Evolutionary conservation across 92 coral and sea anemone species (phyloP).

Genomic region (Parazoanthus swiftii): DNA sequence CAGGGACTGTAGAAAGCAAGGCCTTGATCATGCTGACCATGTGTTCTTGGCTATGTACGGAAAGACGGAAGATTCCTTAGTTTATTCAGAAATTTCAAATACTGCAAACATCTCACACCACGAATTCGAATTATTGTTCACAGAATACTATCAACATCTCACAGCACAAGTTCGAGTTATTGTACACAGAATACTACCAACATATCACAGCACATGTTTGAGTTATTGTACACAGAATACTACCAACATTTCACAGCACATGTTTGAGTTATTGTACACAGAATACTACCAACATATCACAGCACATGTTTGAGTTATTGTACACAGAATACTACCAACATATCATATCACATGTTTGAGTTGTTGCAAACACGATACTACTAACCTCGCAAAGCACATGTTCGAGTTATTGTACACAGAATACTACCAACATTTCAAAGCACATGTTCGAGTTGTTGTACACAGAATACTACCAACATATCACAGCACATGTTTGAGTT

Average conservation of each 20-base stretch:
- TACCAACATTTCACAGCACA: constrained; percentile 51
- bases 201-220: constrained; percentile 42
- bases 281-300: constrained; percentile 34
- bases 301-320: constrained; percentile 46
- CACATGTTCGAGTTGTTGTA: too few species aligned
- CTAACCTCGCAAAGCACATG: constrained; percentile 55
- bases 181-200: constrained; percentile 25
- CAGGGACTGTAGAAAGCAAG: constrained; percentile 45
- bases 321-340: constrained; percentile 20
- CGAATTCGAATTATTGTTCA: constrained; percentile 42
- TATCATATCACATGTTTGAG: constrained; percentile 45
- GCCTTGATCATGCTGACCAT: constrained; percentile 39
- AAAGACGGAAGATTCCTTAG: background rate
- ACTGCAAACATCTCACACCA: constrained; percentile 51
- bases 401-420: constrained; percentile 28
- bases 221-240: background rate
- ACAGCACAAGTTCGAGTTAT: constrained; percentile 48
- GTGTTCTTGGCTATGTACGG: constrained; percentile 47
- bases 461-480: too few species aligned
- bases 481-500: too few species aligned
- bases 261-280: constrained; percentile 31
- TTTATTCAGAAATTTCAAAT: background rate
- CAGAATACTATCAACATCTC: constrained; percentile 43
- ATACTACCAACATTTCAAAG: too few species aligned
- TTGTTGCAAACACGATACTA: background rate